Percentiles rank a stretch among this genome's conserved stretches.
These are phyloP conservation scores for Arenaria interpres DNA, from an alignment of 2,113 vertebrate species.

Conservation along the genomic window DNA sequence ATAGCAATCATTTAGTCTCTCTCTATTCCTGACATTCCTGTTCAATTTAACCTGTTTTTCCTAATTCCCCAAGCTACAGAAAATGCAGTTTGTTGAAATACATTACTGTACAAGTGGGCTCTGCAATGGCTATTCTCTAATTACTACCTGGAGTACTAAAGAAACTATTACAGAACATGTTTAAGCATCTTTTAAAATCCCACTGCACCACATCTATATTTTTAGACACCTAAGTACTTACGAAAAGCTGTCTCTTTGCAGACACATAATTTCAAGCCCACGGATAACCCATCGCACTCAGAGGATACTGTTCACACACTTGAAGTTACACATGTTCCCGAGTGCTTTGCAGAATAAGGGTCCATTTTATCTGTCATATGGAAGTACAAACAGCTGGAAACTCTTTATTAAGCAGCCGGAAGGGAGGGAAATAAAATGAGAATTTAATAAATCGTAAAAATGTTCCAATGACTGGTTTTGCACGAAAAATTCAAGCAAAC, in stretches of 20 bases:
- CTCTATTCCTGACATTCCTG: not conserved
- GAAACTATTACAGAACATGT: not conserved
- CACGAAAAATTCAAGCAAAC: conserved; percentile 3
- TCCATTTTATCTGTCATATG: conserved; percentile 1
- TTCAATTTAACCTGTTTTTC: not conserved
- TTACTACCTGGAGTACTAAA: not conserved
- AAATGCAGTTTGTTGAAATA: not conserved
- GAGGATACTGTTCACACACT: not conserved
- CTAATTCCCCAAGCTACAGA: not conserved
- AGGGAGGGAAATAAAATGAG: conserved; percentile 49
- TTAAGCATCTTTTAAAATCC: not conserved
- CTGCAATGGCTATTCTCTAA: not conserved
- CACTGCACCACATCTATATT: not conserved
- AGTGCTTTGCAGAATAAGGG: not conserved
- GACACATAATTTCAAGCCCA: not conserved
- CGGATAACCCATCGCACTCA: not conserved
- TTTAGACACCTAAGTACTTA: not conserved
- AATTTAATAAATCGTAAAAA: conserved; percentile 44
- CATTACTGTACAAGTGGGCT: not conserved
- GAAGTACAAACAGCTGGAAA: conserved; percentile 35
- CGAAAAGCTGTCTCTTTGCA: not conserved
- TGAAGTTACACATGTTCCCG: not conserved
- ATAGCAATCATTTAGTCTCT: not conserved
- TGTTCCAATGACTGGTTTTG: not conserved
- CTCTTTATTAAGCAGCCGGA: conserved; percentile 1